Conservation (phyloP, 53 echinoderm and acorn worm genomes). For the Stichopus horrens region DNA sequence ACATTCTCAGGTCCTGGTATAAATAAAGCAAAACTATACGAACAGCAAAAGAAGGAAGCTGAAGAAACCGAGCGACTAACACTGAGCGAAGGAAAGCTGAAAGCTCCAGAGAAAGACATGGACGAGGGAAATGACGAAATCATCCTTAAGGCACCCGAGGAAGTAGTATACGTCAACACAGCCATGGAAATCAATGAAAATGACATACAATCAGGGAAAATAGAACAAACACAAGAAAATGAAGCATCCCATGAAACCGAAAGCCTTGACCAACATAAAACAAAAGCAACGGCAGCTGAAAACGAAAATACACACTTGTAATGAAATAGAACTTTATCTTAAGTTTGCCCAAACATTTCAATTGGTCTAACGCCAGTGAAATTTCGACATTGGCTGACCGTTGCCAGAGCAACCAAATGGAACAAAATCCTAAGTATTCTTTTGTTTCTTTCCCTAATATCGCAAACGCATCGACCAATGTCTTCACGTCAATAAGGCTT, state of each 20-base stretch:
- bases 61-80: slow-evolving; percentile 39
- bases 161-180: not conserved
- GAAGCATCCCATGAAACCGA: not conserved
- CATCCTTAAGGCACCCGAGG: not conserved
- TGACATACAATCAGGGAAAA: not conserved
- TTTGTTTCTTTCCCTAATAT: too few relatives aligned
- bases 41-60: slow-evolving; percentile 59
- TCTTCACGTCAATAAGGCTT: too few relatives aligned
- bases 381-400: too few relatives aligned
- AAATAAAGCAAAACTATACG: slow-evolving; percentile 75
- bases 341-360: too few relatives aligned
- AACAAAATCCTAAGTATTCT: too few relatives aligned
- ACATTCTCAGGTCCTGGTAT: slow-evolving; percentile 59
- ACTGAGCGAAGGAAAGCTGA: not conserved
- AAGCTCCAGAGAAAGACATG: not conserved
- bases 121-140: slow-evolving; percentile 13
- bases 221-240: not conserved
- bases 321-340: too few relatives aligned
- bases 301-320: too few relatives aligned
- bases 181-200: slow-evolving; percentile 8
- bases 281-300: too few relatives aligned
- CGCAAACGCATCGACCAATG: too few relatives aligned
- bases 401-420: too few relatives aligned
- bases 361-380: too few relatives aligned
- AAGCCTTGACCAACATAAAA: too few relatives aligned